These are phyloP conservation scores for Laticauda colubrina DNA, from an alignment of 2,113 vertebrate species.

Conservation along the genomic window DNA sequence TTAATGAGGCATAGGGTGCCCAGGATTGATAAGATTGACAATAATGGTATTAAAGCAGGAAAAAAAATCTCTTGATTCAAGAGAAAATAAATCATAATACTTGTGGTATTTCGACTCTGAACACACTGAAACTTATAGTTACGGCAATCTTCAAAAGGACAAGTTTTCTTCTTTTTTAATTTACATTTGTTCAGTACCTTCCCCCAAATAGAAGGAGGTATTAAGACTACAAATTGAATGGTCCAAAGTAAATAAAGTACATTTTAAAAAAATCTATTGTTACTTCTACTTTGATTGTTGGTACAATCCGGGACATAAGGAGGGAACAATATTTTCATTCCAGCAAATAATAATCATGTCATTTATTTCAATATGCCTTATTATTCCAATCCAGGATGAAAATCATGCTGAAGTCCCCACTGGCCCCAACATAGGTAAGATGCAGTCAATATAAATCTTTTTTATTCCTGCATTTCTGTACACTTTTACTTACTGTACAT, in stretches of 20 bases:
- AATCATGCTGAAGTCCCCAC: not conserved
- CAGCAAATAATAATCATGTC: not conserved
- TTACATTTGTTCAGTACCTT: not conserved
- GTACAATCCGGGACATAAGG: not conserved
- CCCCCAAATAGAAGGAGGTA: not conserved
- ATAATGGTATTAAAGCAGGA: not conserved
- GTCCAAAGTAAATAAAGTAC: slow-evolving; percentile 38
- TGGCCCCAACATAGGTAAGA: not conserved
- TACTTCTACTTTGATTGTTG: too few species aligned
- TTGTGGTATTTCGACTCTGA: not conserved
- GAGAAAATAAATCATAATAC: not conserved
- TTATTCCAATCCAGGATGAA: not conserved
- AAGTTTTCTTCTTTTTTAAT: not conserved
- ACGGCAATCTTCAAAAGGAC: not conserved
- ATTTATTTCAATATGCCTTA: slow-evolving; percentile 12
- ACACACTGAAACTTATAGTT: slow-evolving; percentile 1
- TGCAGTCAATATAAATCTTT: not conserved
- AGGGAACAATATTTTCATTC: not conserved
- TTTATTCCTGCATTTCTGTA: not conserved
- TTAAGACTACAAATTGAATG: not conserved
- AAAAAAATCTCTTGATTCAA: not conserved
- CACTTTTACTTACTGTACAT: not conserved
- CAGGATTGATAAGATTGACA: slow-evolving; percentile 1
- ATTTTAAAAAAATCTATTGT: slow-evolving; percentile 11
- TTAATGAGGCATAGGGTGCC: not conserved